These are phyloP conservation scores for Parelbella ahira DNA, from an alignment of 2,888 invertebrate genomes.

Conservation along the genomic window DNA sequence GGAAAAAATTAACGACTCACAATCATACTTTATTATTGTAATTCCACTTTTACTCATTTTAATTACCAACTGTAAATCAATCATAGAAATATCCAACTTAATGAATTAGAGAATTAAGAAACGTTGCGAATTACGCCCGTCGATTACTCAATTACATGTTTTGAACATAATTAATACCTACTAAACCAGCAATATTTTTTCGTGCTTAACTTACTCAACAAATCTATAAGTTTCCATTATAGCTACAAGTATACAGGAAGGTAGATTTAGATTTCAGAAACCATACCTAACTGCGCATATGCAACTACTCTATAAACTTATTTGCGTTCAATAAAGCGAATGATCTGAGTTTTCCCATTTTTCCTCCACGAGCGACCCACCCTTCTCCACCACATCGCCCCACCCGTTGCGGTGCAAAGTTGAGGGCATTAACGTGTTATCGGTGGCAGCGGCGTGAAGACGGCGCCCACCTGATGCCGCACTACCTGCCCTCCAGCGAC, in stretches of 20 bases:
- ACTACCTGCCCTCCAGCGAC: slow-evolving; percentile 44
- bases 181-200: too few species aligned
- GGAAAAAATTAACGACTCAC: too few species aligned
- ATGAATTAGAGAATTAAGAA: too few species aligned
- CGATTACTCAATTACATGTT: too few species aligned
- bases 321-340: slow-evolving; percentile 76
- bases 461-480: slow-evolving; percentile 71
- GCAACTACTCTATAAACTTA: slow-evolving; percentile 72
- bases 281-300: slow-evolving; percentile 52
- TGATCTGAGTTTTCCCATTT: slow-evolving; percentile 77
- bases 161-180: too few species aligned
- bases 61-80: too few species aligned
- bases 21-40: slow-evolving; percentile 17
- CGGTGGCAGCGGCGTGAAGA: slow-evolving; percentile 75
- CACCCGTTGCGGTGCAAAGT: slow-evolving; percentile 77
- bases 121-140: too few species aligned
- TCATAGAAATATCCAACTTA: too few species aligned
- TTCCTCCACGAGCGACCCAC: slow-evolving; percentile 60
- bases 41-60: slow-evolving; percentile 2
- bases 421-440: slow-evolving; percentile 81
- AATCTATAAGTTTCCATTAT: too few species aligned
- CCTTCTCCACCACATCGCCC: slow-evolving; percentile 37
- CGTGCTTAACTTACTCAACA: too few species aligned
- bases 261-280: too few species aligned
- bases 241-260: too few species aligned